phyloP scores from a whole-genome alignment of 2,113 vertebrate species.

The Stercorarius parasiticus region DNA sequence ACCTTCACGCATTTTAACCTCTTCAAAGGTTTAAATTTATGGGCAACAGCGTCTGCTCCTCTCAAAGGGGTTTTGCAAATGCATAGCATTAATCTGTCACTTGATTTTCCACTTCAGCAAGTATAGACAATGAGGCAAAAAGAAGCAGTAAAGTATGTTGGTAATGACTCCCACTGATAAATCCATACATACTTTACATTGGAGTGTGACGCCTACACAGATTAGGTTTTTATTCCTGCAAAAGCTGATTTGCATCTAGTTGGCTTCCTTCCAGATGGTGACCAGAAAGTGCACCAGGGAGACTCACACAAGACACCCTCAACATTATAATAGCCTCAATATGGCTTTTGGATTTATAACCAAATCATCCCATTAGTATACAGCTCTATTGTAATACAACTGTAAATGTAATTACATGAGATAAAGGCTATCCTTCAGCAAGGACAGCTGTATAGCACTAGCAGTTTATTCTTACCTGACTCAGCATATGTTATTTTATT shows the following conservation, averaged over 20 bases:
- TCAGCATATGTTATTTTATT: neutral
- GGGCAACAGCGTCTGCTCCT: constrained; percentile 1
- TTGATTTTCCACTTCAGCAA: constrained; percentile 68
- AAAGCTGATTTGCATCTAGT: neutral
- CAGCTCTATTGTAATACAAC: neutral
- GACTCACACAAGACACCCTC: neutral
- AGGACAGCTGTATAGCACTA: neutral
- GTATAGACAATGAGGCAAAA: constrained; percentile 18
- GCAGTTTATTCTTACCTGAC: neutral
- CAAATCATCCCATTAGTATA: neutral
- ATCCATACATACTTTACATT: constrained; percentile 37
- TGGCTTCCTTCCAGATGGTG: neutral
- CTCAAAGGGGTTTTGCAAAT: neutral
- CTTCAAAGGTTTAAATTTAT: neutral
- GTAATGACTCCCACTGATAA: constrained; percentile 38
- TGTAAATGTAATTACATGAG: neutral
- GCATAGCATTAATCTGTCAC: constrained; percentile 24
- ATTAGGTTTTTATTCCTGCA: neutral
- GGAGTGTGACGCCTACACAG: neutral
- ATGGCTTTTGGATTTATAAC: neutral
- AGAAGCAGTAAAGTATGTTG: neutral
- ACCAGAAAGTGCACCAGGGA: neutral
- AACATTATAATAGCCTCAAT: neutral
- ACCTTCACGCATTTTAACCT: constrained; percentile 17
- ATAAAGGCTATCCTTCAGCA: neutral